Evolutionary conservation across 2,888 invertebrate species (phyloP).

Genomic region (Drosophila atripex): DNA sequence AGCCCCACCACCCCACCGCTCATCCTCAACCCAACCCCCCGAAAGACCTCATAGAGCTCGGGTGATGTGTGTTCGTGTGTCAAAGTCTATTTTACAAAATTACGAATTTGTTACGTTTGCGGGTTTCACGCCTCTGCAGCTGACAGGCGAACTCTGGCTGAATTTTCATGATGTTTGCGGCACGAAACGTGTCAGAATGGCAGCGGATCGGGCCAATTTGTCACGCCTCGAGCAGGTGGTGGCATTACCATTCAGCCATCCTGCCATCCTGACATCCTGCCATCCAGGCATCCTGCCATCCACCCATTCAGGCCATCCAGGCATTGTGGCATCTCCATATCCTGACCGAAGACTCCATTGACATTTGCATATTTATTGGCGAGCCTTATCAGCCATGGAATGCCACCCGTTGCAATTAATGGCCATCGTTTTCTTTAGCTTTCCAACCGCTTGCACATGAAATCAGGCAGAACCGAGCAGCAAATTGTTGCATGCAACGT

Average conservation of each 20-base stretch:
- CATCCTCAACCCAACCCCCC: neutral
- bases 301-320: slow-evolving; percentile 1
- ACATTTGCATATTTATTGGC: slow-evolving; percentile 56
- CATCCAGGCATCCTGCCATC: slow-evolving; percentile 1
- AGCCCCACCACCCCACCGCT: neutral
- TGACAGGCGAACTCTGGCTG: slow-evolving; percentile 46
- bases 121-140: slow-evolving; percentile 70
- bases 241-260: slow-evolving; percentile 22
- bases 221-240: slow-evolving; percentile 47
- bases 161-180: slow-evolving; percentile 15
- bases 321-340: slow-evolving; percentile 2
- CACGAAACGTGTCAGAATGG: slow-evolving; percentile 32
- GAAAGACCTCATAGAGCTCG: slow-evolving; percentile 13
- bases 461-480: slow-evolving; percentile 70
- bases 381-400: slow-evolving; percentile 42
- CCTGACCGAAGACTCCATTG: slow-evolving; percentile 36
- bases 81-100: slow-evolving; percentile 71
- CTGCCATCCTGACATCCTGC: slow-evolving; percentile 1
- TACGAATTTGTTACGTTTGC: slow-evolving; percentile 77
- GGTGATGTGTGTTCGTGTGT: slow-evolving; percentile 19
- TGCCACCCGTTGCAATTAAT: slow-evolving; percentile 64
- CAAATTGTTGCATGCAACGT: slow-evolving; percentile 65
- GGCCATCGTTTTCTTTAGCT: slow-evolving; percentile 62
- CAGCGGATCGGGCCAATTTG: slow-evolving; percentile 48
- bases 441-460: slow-evolving; percentile 73